Base-by-base conservation (phyloP, 2,797 vertebrate genomes). In the Tamandua tetradactyla region DNA sequence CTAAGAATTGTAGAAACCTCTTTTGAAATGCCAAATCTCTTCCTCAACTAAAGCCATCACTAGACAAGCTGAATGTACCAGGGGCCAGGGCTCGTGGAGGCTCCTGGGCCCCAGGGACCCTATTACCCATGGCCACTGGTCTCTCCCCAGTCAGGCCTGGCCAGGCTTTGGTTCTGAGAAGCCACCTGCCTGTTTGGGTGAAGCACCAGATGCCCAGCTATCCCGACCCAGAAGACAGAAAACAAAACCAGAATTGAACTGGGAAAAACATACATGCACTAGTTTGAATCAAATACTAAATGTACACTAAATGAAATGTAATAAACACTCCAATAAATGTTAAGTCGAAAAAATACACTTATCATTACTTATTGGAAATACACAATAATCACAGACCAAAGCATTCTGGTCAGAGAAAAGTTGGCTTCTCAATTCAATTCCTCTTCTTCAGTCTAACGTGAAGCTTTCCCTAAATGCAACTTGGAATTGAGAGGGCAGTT, bases 91-190 rank as follows among this genome's bases (percentile, higher is more conserved):
- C 59, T 47, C 47, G 7, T 13, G 10, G 47, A 47, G 47, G 47
- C 47, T 47, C 47, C 47, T 47, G 47, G 47, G 47, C 47, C 9
- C 47, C 47, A 47, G 47, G 10, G 47, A 13, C 47, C 47, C 13
- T 47, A 47, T 47, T 47, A 13, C 47, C 47, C 10, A 13, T 47
- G 7, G 47, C 47, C 47, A n/a, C 10, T 9, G 47, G 47, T 13
- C 47, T 47, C 47, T 2, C 10, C 4, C 27, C 17, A 18, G 8
- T 22, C 2, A 14, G 0, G 7, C n/a, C n/a, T n/a, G n/a, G n/a
- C n/a, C n/a, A n/a, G n/a, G n/a, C n/a, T n/a, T n/a, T n/a, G n/a
- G n/a, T n/a, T n/a, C n/a, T n/a, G n/a, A n/a, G n/a, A n/a, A n/a
- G n/a, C n/a, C n/a, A n/a, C n/a, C n/a, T n/a, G n/a, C n/a, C n/a